Evolutionary conservation across 2,888 invertebrate species (phyloP), one percentile per base, ranked within the genome.

Genomic region (Pristionchus entomophagus): DNA sequence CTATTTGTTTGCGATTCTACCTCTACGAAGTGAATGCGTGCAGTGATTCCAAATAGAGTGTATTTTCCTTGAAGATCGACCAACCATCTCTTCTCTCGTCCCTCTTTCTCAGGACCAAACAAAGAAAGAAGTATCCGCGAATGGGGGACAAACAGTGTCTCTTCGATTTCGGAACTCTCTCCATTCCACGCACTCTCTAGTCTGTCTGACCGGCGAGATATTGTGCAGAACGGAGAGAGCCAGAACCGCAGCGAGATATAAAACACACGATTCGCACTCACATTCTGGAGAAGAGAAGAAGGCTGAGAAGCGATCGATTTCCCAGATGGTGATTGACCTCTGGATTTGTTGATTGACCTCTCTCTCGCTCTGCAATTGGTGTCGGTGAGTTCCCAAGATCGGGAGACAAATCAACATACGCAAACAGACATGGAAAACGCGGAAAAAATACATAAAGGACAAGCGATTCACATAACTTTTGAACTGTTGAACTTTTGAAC

Each of bases 31-130:
- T n/a, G n/a, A n/a, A n/a, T n/a, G n/a, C n/a, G n/a, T n/a, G n/a
- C n/a, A n/a, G n/a, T n/a, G n/a, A n/a, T n/a, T n/a, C n/a, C n/a
- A n/a, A n/a, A n/a, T n/a, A n/a, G n/a, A n/a, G n/a, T n/a, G n/a
- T n/a, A n/a, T n/a, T n/a, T n/a, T n/a, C n/a, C 45, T 45, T 6
- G 45, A 45, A 45, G 45, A 45, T 45, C 45, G 45, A 45, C 45
- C n/a, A n/a, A 59, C n/a, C 59, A 59, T 17, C 14, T 22, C 14
- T 17, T 26, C 59, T 26, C 59, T 59, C 59, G n/a, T 26, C 59
- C n/a, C 59, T 59, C 59, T 26, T n/a, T 59, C 59, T 59, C n/a
- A n/a, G n/a, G n/a, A n/a, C 59, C 65, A 32, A 56, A 56, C 56
- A 56, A 56, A 56, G 56, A 8, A 56, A n/a, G n/a, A n/a, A 56